Base-by-base conservation (phyloP, 1,140 invertebrate species). In the Drosophila equinoxialis region DNA sequence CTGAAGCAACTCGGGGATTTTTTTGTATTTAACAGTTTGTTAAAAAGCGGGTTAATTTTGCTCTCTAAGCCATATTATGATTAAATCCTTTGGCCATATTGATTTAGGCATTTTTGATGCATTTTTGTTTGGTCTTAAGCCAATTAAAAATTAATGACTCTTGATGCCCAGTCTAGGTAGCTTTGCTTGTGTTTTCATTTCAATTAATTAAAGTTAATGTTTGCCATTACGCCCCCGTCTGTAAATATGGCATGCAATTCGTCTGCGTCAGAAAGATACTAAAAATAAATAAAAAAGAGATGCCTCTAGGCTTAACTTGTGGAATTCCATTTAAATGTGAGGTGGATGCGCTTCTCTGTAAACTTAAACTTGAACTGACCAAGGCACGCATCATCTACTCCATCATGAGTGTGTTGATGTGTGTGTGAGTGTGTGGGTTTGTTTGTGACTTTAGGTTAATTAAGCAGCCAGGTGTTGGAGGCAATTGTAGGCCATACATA, bases 371-470 rank as follows among this genome's bases (percentile, higher is more conserved):
- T 51, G 45, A 51, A 23, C 57, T 84, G 81, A 81, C 74, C 74
- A 72, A 55, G 71, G 75, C 62, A 86, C 75, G 79, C 75, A 87
- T 82, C 79, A 63, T 51, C 20, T 6, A 30, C 30, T 3, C 6
- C 30, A 30, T 30, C 5, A 48, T 48, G 6, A 3, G 11, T 13
- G 11, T 11, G 37, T 23, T 23, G 20, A 23, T 39, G 37, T 39
- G 37, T 39, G 13, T 1, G 17, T 23, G 45, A 17, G 42, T 8
- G 42, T 48, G 42, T 48, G 42, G 14, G 45, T 48, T 62, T 81
- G 78, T 76, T 71, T 82, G 79, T 64, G 66, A 79, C 67, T 82
- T 63, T 74, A 42, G 55, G 76, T 86, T 87, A 86, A 86, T 86
- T 86, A 86, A 86, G 75, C 62, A 17, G 67, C 82, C 76, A 82